Evolutionary conservation across 2,113 vertebrate species (phyloP).

Genomic region (Rhinolophus ferrumequinum): DNA sequence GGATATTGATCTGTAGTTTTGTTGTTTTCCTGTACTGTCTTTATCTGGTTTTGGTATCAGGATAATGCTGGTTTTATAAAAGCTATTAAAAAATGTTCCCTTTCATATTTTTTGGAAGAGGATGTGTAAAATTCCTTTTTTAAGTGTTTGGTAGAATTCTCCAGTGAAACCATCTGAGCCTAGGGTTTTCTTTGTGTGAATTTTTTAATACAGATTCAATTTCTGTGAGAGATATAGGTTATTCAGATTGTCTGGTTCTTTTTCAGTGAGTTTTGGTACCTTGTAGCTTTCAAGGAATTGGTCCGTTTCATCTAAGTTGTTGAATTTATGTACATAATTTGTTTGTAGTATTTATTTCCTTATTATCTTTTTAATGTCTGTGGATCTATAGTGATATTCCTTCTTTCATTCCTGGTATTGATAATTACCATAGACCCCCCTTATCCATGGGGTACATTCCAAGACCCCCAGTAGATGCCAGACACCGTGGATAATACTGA

Average conservation of each 20-base stretch:
- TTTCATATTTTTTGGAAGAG: not conserved
- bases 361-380: not conserved
- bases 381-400: not conserved
- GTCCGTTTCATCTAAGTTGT: not conserved
- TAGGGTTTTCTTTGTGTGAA: not conserved
- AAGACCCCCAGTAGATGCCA: not conserved
- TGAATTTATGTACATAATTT: not conserved
- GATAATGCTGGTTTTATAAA: not conserved
- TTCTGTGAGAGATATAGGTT: not conserved
- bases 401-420: constrained; percentile 4
- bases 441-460: not conserved
- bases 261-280: constrained; percentile 10
- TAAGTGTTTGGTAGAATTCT: constrained; percentile 29
- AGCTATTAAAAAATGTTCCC: not conserved
- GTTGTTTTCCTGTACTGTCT: not conserved
- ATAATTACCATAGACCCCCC: not conserved
- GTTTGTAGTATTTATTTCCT: not conserved
- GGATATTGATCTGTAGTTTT: not conserved
- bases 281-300: not conserved
- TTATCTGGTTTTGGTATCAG: constrained; percentile 12
- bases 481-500: not conserved
- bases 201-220: constrained; percentile 10
- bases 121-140: not conserved
- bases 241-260: not conserved
- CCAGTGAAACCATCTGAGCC: not conserved